Conservation (phyloP, 2,797 vertebrate genomes). For the Melanotaenia boesemani region DNA sequence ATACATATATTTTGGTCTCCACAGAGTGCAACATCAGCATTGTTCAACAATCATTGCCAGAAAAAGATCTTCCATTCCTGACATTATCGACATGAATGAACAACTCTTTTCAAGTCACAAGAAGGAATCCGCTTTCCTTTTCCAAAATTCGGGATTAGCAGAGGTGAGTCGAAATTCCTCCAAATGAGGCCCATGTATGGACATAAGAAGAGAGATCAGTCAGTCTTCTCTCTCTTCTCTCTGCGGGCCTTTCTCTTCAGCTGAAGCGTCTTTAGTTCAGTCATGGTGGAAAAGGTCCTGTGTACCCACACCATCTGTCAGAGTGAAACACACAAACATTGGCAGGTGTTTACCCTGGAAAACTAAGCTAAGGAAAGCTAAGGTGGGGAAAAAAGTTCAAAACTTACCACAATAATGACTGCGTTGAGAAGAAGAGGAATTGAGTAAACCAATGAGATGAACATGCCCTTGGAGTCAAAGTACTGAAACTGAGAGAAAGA, state of each 20-base stretch:
- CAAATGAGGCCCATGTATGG: constrained; percentile 43
- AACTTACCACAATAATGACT: constrained; percentile 92
- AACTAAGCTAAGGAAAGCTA: not conserved
- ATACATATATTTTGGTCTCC: constrained; percentile 47
- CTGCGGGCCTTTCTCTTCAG: constrained; percentile 83
- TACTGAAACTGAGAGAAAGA: constrained; percentile 94
- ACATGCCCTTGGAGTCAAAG: constrained; percentile 97
- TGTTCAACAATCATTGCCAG: constrained; percentile 2
- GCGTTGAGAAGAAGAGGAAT: constrained; percentile 90
- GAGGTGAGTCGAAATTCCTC: constrained; percentile 30
- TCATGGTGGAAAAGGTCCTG: constrained; percentile 91
- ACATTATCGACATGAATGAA: constrained; percentile 5
- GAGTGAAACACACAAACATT: constrained; percentile 14
- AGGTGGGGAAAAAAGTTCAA: not conserved
- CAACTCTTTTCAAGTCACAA: constrained; percentile 50
- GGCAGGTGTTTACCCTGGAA: not conserved
- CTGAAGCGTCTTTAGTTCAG: constrained; percentile 90
- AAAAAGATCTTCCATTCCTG: constrained; percentile 19
- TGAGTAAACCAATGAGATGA: constrained; percentile 94
- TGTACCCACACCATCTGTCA: constrained; percentile 91
- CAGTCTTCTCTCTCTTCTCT: constrained; percentile 81
- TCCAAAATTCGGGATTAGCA: constrained; percentile 58
- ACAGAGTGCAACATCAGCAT: constrained; percentile 1
- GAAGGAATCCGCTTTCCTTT: constrained; percentile 23
- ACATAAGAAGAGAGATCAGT: constrained; percentile 44